Base-by-base conservation (phyloP, 2,888 invertebrate species). In the Dendrolimus pini region DNA sequence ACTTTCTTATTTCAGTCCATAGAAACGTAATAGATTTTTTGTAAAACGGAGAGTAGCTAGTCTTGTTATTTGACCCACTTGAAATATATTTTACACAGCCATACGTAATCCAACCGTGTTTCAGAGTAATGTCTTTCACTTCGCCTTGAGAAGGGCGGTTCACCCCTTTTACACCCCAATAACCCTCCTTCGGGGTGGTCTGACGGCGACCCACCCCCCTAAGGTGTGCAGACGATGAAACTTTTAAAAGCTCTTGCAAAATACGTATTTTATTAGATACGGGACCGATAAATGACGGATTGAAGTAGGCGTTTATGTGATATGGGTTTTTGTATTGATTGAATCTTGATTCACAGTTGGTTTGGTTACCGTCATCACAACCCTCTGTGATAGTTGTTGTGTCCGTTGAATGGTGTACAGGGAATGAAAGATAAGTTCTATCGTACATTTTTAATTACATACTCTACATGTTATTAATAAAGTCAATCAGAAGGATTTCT, bases 201-300 rank as follows among this genome's bases (percentile, higher is more conserved):
- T 10, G 7, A n/a, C n/a, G 9, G 47, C 47, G 9, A 18, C 12
- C 52, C 54, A 54, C 54, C 47, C 52, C 12, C 47, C 12, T 54
- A 61, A 69, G 69, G 73, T 72, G 70, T 66, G 68, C 65, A 68
- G 67, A 68, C 72, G 75, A 77, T 85, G 79, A 83, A 83, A 82
- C 78, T 82, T 82, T 84, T 80, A 85, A 82, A 80, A 74, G 77
- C 75, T 77, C 70, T 76, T 71, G 74, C 67, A 61, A 65, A 72
- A 71, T 72, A 75, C 74, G 72, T 75, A 77, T 79, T 59, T 53
- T 59, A 55, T 59, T 57, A 57, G 52, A 55, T 57, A 55, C 55
- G 7, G 30, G 7, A 9, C 47, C 53, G 42, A 54, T 41, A 56
- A 55, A 59, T 54, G 47, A 59, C 53, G 54, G 47, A 12, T 53